Base-by-base conservation (phyloP, 2,888 invertebrate species). In the Stegana nigrithorax region DNA sequence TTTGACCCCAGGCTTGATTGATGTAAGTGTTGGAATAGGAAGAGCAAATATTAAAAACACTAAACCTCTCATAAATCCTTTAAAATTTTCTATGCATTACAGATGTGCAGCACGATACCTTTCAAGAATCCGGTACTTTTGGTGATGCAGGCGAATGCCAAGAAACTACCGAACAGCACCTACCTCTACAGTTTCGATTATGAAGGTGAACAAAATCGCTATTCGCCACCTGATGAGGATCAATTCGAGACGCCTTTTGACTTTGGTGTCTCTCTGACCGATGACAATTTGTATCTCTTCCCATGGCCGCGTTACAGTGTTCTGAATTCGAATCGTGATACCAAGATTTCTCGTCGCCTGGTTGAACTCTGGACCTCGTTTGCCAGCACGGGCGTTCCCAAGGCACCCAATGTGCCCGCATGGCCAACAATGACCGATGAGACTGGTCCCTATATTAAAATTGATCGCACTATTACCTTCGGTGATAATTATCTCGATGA, bases 261-360 rank as follows among this genome's bases (percentile, higher is more conserved):
- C 59, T 83, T 87, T 73, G 87, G 89, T 4, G 87, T 88, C 5
- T 87, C 88, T 27, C 87, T 90, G 67, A 88, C 89, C 6, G 89
- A 90, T 66, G 90, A 90, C 64, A 84, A 89, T 45, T 84, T 89
- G 14, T 88, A 89, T 68, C 75, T 89, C 17, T 90, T 89, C 75
- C 85, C 85, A 23, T 85, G 83, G 82, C 85, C 86, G 2, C 73
- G 81, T 12, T 71, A 81, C 62, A 78, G 75, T 2, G 69, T 78
- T 26, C 61, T 83, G 0, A 78, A 85, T 39, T 81, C 84, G 59
- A 80, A 81, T 62, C 73, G 80, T 2, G 87, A 88, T 59, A 67
- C 82, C 6, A 80, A 78, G 68, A 77, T 88, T 12, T 86, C 87
- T 4, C 81, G 85, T 27, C 84, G 85, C 25, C 85, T 89, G 86